Evolutionary conservation across 92 coral and sea anemone genomes (phyloP), one percentile per base, ranked within the genome.

Genomic region (Blastomussa wellsi): DNA sequence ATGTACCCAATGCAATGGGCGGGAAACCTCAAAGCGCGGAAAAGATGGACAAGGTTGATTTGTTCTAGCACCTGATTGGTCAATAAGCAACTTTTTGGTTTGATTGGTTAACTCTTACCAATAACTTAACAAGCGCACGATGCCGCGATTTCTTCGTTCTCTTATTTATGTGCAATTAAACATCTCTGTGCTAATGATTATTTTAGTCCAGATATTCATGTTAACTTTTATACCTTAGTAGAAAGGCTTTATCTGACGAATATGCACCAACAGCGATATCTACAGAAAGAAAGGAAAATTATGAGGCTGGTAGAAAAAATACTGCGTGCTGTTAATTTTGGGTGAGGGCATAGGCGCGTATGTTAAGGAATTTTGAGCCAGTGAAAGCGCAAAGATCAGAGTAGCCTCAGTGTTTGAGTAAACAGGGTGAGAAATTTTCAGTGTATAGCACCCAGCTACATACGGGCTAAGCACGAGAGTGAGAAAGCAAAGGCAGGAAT

Each of bases 211-310:
- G 51, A 71, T 29, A 66, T 66, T 51, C 24, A n/a, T 38, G 68
- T 76, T 19, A 13, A n/a, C 38, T 35, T 53, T n/a, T 2, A 42
- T 88, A 93, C 95, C 81, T 93, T 9, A 93, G 67, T 41, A 93
- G 89, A 33, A 93, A 84, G 11, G 92, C 93, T 4, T 72, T 79
- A 55, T 86, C 93, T 55, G 95, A 93, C 31, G 76, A 81, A 84
- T 90, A 93, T 0, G 95, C 92, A 36, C 98, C 98, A 28, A 93
- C 75, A 35, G 96, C 98, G 22, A 95, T 77, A 81, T 95, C 98
- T 95, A 48, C 12, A 59, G 28, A 82, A 17, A 82, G 57, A 49
- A 36, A 62, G 57, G 28, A 76, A 14, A 80, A 60, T 4, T n/a
- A 7, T 20, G 72, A 64, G 39, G 14, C 20, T 42, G 5, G 15